A percentile compares a stretch with the other conserved stretches of the same genome.
phyloP scores from a whole-genome alignment of 2,888 invertebrate species.

The Dryobotodes eremita region DNA sequence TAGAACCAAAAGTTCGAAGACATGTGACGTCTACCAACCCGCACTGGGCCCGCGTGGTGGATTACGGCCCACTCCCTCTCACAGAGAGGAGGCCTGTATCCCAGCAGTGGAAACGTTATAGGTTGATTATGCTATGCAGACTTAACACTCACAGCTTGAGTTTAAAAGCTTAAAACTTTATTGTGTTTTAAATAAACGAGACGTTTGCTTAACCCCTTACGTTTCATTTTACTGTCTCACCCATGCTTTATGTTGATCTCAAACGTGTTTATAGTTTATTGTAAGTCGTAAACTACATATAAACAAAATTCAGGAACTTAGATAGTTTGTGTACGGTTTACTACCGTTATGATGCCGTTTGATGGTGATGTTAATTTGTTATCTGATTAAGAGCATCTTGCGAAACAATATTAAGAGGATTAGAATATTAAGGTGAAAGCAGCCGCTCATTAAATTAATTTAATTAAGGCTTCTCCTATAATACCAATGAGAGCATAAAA shows the following conservation, averaged over 20 bases:
- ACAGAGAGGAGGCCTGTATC: too few relatives aligned
- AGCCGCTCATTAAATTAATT: not conserved
- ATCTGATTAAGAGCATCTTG: not conserved
- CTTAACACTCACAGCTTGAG: not conserved
- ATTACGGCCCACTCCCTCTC: too few relatives aligned
- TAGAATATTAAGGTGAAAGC: not conserved
- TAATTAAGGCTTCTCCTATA: not conserved
- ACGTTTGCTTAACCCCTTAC: slow-evolving; percentile 33
- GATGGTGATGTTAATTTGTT: slow-evolving; percentile 2
- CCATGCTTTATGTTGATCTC: slow-evolving; percentile 59
- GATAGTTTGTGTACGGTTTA: slow-evolving; percentile 39
- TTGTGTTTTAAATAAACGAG: slow-evolving; percentile 30
- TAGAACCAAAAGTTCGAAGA: too few relatives aligned
- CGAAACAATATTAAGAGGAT: not conserved
- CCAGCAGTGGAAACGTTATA: too few relatives aligned
- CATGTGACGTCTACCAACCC: too few relatives aligned
- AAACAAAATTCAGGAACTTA: slow-evolving; percentile 39
- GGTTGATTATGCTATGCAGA: too few relatives aligned
- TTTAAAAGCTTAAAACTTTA: slow-evolving; percentile 15
- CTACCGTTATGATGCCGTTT: not conserved
- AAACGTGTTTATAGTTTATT: slow-evolving; percentile 56
- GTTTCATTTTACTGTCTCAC: slow-evolving; percentile 54
- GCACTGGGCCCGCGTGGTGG: too few relatives aligned
- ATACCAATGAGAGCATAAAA: not conserved
- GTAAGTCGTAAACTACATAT: slow-evolving; percentile 46